Percentiles rank a stretch among this genome's conserved stretches.
phyloP scores from a whole-genome alignment of 2,797 vertebrate species.

The Scleropages formosus region DNA sequence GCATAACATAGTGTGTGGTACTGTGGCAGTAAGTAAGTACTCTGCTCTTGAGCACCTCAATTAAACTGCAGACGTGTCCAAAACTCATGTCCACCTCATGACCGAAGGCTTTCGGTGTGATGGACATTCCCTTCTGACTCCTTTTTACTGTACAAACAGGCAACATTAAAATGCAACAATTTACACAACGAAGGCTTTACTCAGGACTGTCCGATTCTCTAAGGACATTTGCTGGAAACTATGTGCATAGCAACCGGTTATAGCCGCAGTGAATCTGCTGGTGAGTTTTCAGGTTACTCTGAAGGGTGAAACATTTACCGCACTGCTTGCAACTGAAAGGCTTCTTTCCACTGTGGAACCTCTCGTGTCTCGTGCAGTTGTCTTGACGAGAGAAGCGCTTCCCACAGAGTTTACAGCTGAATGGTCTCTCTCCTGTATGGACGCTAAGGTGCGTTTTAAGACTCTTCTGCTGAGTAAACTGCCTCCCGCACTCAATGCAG shows the following conservation, averaged over 20 bases:
- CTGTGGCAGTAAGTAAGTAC: too few species aligned
- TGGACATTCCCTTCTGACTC: too few species aligned
- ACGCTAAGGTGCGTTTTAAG: conserved; percentile 67
- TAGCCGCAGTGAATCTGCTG: conserved; percentile 64
- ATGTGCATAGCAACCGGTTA: conserved; percentile 62
- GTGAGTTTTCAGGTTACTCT: conserved; percentile 61
- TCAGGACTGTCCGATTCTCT: too few species aligned
- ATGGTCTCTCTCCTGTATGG: conserved; percentile 67
- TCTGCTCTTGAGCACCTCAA: too few species aligned
- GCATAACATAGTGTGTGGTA: too few species aligned
- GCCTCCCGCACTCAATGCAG: conserved; percentile 68
- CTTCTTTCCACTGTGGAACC: conserved; percentile 36
- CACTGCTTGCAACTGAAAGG: conserved; percentile 60
- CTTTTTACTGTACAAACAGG: too few species aligned
- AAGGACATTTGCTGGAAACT: too few species aligned
- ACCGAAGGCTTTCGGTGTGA: too few species aligned
- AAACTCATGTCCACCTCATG: too few species aligned
- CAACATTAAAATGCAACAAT: too few species aligned
- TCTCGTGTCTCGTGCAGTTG: conserved; percentile 21
- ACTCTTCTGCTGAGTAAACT: conserved; percentile 67
- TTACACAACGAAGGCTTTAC: too few species aligned
- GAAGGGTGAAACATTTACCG: conserved; percentile 58
- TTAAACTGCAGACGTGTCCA: too few species aligned
- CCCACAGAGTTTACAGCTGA: conserved; percentile 58
- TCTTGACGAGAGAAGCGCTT: conserved; percentile 47